Evolutionary conservation across 2,797 vertebrate species (phyloP), one percentile per base, ranked within the genome.

Genomic region (Diglossa cyanea): DNA sequence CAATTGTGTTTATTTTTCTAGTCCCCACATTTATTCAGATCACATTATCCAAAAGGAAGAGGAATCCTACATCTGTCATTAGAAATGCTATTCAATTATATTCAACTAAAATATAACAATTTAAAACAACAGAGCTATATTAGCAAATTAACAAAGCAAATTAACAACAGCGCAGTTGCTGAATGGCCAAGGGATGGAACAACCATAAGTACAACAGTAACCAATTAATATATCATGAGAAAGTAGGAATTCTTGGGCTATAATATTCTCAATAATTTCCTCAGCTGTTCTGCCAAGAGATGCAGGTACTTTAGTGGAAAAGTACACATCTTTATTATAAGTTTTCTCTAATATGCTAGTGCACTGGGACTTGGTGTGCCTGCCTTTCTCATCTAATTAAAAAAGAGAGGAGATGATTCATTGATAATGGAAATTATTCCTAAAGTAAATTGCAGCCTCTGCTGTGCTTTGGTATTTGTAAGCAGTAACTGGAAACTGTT

Each of bases 381-480:
- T 90, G 83, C 50, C 60, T 82, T 92, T 94, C 77, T 94, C 88
- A 86, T 95, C 73, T 88, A 87, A 86, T 86, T 20, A 57, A 58
- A 58, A 58, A 70, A 39, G 66, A 54, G 66, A 86, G 39, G 28
- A 79, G 67, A 93, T 96, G 94, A 95, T 93, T 97, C 91, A 94
- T 18, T 80, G 89, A 95, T 94, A 95, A 95, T 89, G 65, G 94
- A 90, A 96, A 93, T 68, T 2, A 91, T 83, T 92, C 45, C 72
- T 75, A 39, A 94, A 92, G 86, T 85, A 94, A 96, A 95, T 90
- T 94, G 76, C 89, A 83, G 66, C 54, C 45, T 96, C 48, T 86
- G 63, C 74, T 80, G 23, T 54, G 67, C 35, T 94, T 95, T 58
- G 78, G 58, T 82, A 92, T 94, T 93, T 93, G 73, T 48, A 86